Conservation (phyloP, 1,140 invertebrate species). For the Rhyacophila brunnea region DNA sequence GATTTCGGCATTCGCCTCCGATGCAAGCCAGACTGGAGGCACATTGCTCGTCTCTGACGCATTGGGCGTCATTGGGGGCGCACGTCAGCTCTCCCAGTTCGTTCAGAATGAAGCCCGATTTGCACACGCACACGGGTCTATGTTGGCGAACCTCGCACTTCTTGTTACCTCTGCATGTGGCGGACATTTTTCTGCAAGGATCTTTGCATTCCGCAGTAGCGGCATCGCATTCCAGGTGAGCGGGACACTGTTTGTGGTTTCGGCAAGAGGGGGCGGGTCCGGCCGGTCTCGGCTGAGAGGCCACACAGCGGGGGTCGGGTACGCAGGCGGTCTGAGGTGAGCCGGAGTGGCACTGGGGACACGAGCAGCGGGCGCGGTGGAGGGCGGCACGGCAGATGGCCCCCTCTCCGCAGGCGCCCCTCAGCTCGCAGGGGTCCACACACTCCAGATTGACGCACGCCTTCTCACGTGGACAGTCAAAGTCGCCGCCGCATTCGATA, state of each 20-base stretch:
- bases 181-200: constrained; percentile 65
- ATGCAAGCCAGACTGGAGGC: constrained; percentile 81
- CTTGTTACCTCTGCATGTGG: constrained; percentile 75
- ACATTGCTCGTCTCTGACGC: constrained; percentile 79
- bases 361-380: constrained; percentile 81
- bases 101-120: constrained; percentile 82
- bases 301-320: constrained; percentile 72
- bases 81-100: constrained; percentile 81
- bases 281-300: constrained; percentile 45
- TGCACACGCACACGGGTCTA: constrained; percentile 82
- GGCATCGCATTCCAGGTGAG: constrained; percentile 68
- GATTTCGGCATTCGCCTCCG: constrained; percentile 78
- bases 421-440: constrained; percentile 83
- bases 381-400: constrained; percentile 80
- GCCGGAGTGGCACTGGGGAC: constrained; percentile 83
- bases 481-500: constrained; percentile 85
- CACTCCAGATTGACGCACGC: constrained; percentile 85
- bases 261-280: constrained; percentile 60
- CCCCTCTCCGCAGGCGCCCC: constrained; percentile 84
- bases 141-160: constrained; percentile 86
- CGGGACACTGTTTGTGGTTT: constrained; percentile 71
- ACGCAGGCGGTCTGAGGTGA: constrained; percentile 73
- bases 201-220: constrained; percentile 71
- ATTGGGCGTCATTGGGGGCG: constrained; percentile 74
- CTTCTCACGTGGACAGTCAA: constrained; percentile 87